Evolutionary conservation across 2,113 vertebrate species (phyloP).

Genomic region (Dromaius novaehollandiae): DNA sequence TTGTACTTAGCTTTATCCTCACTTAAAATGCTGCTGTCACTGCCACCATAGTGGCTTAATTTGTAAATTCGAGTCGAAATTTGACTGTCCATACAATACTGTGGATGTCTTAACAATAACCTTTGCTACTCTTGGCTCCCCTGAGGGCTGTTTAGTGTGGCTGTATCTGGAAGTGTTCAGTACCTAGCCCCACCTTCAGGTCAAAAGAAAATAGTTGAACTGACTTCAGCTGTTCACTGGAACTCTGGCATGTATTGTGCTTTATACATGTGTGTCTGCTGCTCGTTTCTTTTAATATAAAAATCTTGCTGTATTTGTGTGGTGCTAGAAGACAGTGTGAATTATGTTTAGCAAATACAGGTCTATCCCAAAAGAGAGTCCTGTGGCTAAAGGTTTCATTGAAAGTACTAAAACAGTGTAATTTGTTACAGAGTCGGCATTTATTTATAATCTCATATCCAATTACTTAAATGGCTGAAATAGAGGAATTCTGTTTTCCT

Average conservation of each 20-base stretch:
- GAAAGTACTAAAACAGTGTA: neutral
- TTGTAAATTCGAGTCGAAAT: neutral
- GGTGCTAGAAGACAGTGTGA: neutral
- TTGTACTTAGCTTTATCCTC: neutral
- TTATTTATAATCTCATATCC: neutral
- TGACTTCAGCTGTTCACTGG: neutral
- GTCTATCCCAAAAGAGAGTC: neutral
- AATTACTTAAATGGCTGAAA: neutral
- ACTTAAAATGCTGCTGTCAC: neutral
- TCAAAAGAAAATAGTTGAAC: too few species aligned
- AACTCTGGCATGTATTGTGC: neutral
- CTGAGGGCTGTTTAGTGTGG: neutral
- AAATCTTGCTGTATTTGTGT: neutral
- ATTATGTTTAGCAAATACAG: neutral
- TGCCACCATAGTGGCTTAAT: neutral
- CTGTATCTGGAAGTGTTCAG: neutral
- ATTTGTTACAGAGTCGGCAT: neutral
- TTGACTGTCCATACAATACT: neutral
- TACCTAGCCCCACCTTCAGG: neutral
- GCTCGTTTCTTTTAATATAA: neutral
- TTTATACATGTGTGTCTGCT: neutral
- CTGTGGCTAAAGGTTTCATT: neutral
- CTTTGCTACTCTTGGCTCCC: neutral
- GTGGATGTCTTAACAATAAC: neutral
- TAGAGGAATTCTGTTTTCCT: neutral